These are phyloP conservation scores for Terebella lapidaria DNA, from an alignment of 2,888 invertebrate species.

Conservation along the genomic window DNA sequence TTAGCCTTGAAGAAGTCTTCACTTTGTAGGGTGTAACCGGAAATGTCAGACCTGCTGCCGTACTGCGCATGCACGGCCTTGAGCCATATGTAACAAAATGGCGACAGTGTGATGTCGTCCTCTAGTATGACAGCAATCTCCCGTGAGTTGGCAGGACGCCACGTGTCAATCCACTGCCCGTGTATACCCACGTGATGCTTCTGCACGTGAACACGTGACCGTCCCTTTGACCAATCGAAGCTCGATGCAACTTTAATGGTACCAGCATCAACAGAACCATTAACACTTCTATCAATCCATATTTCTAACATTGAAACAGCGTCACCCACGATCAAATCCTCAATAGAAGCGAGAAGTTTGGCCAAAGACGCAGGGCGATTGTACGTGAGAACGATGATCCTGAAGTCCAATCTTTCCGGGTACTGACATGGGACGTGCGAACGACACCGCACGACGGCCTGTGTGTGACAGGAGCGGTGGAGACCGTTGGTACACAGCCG, in stretches of 20 bases:
- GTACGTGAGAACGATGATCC: conserved; percentile 26
- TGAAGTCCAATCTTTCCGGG: conserved; percentile 17
- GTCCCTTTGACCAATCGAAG: conserved; percentile 25
- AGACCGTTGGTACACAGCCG: too few relatives aligned
- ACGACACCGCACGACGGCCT: too few relatives aligned
- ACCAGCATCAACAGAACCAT: conserved; percentile 14
- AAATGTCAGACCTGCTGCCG: conserved; percentile 23
- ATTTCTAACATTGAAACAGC: conserved; percentile 22
- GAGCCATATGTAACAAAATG: conserved; percentile 32
- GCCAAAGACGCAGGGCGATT: conserved; percentile 21
- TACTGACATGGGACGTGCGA: conserved; percentile 8
- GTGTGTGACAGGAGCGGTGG: too few relatives aligned
- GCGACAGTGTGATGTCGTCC: conserved; percentile 36
- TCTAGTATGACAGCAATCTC: conserved; percentile 38
- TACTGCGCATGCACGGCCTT: conserved; percentile 32
- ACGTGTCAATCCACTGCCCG: conserved; percentile 32
- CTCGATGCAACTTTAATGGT: conserved; percentile 17
- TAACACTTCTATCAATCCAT: conserved; percentile 23
- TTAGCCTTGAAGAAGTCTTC: conserved; percentile 27
- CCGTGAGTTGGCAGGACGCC: conserved; percentile 26
- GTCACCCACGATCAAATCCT: conserved; percentile 21
- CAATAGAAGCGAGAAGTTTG: conserved; percentile 20
- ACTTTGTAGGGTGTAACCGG: conserved; percentile 25
- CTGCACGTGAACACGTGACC: conserved; percentile 19
- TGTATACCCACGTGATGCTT: conserved; percentile 24